phyloP scores from a whole-genome alignment of 2,888 invertebrate species.

The Onchidella celtica region DNA sequence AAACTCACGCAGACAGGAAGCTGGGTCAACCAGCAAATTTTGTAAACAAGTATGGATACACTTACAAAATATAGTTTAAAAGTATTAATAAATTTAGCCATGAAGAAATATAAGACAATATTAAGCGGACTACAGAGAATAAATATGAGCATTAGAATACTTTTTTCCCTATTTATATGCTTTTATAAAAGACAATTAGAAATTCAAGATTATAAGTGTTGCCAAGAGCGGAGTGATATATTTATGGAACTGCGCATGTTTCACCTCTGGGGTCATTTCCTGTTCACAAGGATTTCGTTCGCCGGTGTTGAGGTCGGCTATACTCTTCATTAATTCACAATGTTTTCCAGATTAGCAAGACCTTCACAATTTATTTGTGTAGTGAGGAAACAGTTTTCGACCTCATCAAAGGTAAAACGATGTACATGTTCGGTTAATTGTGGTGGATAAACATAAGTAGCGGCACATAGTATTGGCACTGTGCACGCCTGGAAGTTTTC shows the following conservation, averaged over 20 bases:
- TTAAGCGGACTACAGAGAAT: background rate
- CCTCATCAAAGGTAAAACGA: slow-evolving; percentile 56
- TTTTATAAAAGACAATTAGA: background rate
- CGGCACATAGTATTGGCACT: no score
- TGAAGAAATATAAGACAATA: no score
- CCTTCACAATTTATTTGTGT: slow-evolving; percentile 56
- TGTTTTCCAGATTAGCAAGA: slow-evolving; percentile 68
- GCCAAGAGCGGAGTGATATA: slow-evolving; percentile 59
- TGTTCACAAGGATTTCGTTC: slow-evolving; percentile 12
- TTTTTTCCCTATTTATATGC: background rate
- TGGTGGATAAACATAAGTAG: no score
- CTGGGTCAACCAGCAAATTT: background rate
- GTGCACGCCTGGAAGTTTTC: no score
- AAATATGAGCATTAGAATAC: no score
- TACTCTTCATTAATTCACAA: slow-evolving; percentile 41
- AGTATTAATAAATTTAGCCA: background rate
- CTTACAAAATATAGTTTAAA: background rate
- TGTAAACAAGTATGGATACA: background rate
- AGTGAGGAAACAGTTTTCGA: slow-evolving; percentile 58
- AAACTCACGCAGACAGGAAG: background rate
- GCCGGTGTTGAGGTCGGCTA: slow-evolving; percentile 11
- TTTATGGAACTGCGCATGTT: slow-evolving; percentile 46
- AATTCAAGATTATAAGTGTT: background rate
- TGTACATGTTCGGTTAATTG: no score
- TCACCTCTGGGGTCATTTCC: slow-evolving; percentile 42